phyloP scores from a whole-genome alignment of 1,140 invertebrate species.

The Heterodera carotae region DNA sequence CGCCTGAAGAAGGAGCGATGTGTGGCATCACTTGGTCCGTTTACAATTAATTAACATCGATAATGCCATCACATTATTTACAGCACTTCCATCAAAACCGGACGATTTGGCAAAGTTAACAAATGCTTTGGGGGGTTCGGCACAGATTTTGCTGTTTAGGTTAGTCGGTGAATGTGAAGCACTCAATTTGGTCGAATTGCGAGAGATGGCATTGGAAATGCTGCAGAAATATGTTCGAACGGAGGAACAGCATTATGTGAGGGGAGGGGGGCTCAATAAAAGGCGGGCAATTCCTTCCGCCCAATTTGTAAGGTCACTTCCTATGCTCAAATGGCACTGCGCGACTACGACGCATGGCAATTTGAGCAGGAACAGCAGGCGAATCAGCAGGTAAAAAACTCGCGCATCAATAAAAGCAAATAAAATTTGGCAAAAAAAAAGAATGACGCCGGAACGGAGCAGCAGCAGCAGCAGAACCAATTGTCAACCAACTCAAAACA shows the following conservation, averaged over 20 bases:
- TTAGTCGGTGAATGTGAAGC: slow-evolving; percentile 65
- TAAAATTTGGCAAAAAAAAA: not conserved
- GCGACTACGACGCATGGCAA: slow-evolving; percentile 63
- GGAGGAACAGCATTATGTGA: slow-evolving; percentile 63
- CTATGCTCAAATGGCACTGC: slow-evolving; percentile 56
- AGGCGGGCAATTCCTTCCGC: no score
- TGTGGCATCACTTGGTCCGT: slow-evolving; percentile 46
- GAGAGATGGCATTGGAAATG: slow-evolving; percentile 61
- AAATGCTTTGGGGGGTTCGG: not conserved
- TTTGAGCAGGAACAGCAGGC: slow-evolving; percentile 62
- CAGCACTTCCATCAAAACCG: slow-evolving; percentile 62
- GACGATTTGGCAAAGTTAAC: slow-evolving; percentile 63
- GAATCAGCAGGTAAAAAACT: no score
- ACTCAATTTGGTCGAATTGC: slow-evolving; percentile 59
- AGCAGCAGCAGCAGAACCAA: not conserved
- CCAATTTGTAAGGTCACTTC: slow-evolving; percentile 55
- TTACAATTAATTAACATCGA: not conserved
- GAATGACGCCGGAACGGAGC: not conserved
- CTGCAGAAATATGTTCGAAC: slow-evolving; percentile 62
- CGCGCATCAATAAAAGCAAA: not conserved
- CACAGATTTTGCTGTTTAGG: slow-evolving; percentile 33
- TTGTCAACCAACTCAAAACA: no score
- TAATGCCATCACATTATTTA: not conserved
- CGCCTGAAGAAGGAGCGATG: slow-evolving; percentile 64
- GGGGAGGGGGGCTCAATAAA: no score